Percentiles rank a stretch among this genome's conserved stretches.
Evolutionary conservation across 2,113 vertebrate genomes (phyloP).

Genomic region (Ictalurus furcatus): DNA sequence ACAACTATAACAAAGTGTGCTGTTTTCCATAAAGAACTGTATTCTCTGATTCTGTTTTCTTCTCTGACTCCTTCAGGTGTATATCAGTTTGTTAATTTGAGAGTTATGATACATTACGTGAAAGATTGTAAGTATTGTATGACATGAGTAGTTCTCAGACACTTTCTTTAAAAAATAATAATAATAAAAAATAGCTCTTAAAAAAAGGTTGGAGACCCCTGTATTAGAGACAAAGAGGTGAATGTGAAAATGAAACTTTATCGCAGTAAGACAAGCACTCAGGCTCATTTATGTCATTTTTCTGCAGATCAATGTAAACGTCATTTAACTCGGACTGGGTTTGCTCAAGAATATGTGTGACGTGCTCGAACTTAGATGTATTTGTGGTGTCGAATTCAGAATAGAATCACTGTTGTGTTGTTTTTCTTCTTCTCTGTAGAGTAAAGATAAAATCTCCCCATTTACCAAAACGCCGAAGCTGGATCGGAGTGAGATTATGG

Average conservation of each 20-base stretch:
- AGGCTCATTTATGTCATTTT: too few species aligned
- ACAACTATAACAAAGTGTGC: too few species aligned
- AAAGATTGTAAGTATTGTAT: too few species aligned
- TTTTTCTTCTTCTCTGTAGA: slow-evolving; percentile 67
- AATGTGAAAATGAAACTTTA: not conserved
- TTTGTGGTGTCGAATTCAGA: not conserved
- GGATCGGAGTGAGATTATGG: slow-evolving; percentile 87
- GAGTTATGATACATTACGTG: not conserved
- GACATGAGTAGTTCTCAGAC: too few species aligned
- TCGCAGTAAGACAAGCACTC: not conserved
- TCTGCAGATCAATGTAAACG: too few species aligned
- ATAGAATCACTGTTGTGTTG: not conserved
- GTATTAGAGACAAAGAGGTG: too few species aligned
- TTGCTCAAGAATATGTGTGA: not conserved
- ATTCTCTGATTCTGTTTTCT: too few species aligned
- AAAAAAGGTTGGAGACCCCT: too few species aligned
- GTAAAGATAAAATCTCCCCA: slow-evolving; percentile 97
- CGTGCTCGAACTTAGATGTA: not conserved
- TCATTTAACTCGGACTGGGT: too few species aligned
- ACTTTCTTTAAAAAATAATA: too few species aligned
- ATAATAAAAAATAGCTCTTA: too few species aligned
- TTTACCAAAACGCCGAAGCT: slow-evolving; percentile 94
- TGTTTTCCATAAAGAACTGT: too few species aligned
- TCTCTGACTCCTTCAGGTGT: not conserved
- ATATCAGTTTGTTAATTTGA: not conserved